A percentile compares a stretch with the other conserved stretches of the same genome.
These are phyloP conservation scores for Tetragonula clypearis DNA, from an alignment of 1,140 invertebrate genomes.

Conservation along the genomic window DNA sequence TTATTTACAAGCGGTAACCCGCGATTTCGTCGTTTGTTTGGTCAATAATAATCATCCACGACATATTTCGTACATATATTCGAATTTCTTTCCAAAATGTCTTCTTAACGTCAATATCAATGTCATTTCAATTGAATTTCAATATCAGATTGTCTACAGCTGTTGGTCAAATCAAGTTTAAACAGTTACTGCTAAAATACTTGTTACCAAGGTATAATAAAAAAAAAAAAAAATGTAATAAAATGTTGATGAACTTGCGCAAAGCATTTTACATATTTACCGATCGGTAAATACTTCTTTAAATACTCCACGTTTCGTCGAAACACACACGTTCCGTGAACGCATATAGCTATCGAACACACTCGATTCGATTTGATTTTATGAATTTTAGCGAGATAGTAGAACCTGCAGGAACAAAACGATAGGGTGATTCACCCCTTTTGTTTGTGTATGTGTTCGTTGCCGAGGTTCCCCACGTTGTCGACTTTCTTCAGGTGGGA, in stretches of 20 bases:
- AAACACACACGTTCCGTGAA: not conserved
- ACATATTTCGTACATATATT: not conserved
- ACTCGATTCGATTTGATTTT: not conserved
- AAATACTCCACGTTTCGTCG: not conserved
- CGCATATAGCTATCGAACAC: not conserved
- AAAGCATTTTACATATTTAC: not conserved
- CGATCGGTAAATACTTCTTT: not conserved
- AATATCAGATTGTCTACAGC: not conserved
- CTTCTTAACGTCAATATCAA: not conserved
- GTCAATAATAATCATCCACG: constrained; percentile 15
- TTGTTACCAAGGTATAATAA: not conserved
- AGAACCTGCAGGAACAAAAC: not conserved
- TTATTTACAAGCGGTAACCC: constrained; percentile 2
- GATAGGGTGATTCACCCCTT: constrained; percentile 45
- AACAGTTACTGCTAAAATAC: not conserved
- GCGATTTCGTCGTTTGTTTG: constrained; percentile 27
- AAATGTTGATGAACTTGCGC: too few species aligned
- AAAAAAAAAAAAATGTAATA: too few species aligned
- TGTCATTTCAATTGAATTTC: not conserved
- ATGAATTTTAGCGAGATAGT: not conserved
- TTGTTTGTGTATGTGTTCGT: constrained; percentile 21
- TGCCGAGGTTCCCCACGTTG: not conserved
- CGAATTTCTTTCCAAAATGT: not conserved
- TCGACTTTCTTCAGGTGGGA: constrained; percentile 44
- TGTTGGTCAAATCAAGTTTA: not conserved